Conservation (phyloP, 2,797 vertebrate species). For the Microctenopoma lineatum region DNA sequence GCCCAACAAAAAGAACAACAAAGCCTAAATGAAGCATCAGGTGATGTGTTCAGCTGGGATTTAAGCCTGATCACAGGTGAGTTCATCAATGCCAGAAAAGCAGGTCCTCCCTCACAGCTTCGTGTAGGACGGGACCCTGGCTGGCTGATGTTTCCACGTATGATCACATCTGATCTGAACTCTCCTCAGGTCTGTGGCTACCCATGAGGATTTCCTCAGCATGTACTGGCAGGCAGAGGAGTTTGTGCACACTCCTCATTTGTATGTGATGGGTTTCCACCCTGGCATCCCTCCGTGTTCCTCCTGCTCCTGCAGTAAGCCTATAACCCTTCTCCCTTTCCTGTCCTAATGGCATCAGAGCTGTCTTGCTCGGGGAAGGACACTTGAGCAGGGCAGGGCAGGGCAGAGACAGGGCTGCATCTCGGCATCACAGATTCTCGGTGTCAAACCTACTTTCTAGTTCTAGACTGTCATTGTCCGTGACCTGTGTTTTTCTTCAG, state of each 20-base stretch:
- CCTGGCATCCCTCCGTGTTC: neutral
- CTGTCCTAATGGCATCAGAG: neutral
- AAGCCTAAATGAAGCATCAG: neutral
- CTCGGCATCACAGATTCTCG: constrained; percentile 5
- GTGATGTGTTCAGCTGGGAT: neutral
- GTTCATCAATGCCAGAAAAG: constrained; percentile 35
- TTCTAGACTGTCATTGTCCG: neutral
- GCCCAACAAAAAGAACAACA: constrained; percentile 25
- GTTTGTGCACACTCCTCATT: no score
- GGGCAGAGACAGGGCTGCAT: neutral
- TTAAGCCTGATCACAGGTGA: neutral
- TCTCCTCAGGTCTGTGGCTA: neutral
- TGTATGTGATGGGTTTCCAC: neutral
- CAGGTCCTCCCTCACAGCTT: constrained; percentile 40
- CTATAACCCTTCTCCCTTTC: neutral
- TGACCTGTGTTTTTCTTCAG: neutral
- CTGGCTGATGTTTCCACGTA: neutral
- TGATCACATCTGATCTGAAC: neutral
- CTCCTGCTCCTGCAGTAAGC: neutral
- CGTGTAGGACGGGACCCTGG: constrained; percentile 13
- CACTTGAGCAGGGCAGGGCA: constrained; percentile 4
- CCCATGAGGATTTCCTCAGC: neutral
- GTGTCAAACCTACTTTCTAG: constrained; percentile 4
- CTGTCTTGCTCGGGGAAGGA: neutral
- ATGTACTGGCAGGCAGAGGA: neutral